Conservation (phyloP, 1,140 invertebrate genomes). For the Ridgeia piscesae region DNA sequence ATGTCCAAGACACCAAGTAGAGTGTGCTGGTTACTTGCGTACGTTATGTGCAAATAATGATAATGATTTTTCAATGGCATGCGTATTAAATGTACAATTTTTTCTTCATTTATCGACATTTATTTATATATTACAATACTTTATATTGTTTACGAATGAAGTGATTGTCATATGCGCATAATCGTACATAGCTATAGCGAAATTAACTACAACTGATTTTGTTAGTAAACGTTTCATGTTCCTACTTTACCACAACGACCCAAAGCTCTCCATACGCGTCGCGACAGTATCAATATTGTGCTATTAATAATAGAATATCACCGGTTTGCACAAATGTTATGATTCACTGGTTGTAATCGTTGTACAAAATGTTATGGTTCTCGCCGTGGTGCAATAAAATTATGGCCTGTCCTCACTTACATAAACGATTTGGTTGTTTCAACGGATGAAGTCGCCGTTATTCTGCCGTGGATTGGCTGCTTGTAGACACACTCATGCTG, state of each 20-base stretch:
- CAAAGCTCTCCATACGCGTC: background rate
- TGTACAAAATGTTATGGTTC: background rate
- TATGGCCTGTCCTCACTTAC: background rate
- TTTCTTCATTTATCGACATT: too few species aligned
- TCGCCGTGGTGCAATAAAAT: background rate
- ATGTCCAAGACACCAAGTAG: background rate
- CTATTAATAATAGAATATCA: background rate
- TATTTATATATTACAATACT: too few species aligned
- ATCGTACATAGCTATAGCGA: too few species aligned
- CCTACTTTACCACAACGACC: background rate
- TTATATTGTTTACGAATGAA: too few species aligned
- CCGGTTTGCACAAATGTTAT: too few species aligned
- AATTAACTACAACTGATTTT: background rate
- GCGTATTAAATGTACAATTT: background rate
- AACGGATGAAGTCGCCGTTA: background rate
- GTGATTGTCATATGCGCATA: too few species aligned
- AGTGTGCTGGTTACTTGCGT: background rate
- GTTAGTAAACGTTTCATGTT: background rate
- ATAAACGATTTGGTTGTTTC: background rate
- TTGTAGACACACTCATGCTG: background rate
- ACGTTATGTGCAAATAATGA: background rate
- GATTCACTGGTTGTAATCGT: background rate
- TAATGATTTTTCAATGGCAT: background rate
- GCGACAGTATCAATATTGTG: background rate
- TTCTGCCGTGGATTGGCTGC: background rate